Conservation (phyloP, 2,888 invertebrate genomes). For the Parnassius glacialis region DNA sequence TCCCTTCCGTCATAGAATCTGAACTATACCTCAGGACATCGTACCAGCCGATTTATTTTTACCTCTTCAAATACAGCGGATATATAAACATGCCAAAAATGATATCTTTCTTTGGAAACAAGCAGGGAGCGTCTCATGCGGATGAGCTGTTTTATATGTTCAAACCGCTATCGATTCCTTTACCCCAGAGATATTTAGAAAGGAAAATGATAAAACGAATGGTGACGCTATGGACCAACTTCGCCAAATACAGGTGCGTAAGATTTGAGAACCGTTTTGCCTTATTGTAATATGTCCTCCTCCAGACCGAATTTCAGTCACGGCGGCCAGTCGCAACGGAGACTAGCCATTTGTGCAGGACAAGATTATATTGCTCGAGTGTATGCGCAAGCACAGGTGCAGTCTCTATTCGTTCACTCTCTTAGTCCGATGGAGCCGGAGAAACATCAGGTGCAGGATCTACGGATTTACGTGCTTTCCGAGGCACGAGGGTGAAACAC, state of each 20-base stretch:
- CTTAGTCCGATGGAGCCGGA: too few species aligned
- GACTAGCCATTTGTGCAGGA: too few species aligned
- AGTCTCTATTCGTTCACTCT: too few species aligned
- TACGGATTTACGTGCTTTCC: too few species aligned
- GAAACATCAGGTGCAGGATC: too few species aligned
- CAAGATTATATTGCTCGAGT: too few species aligned
- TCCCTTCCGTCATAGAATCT: constrained; percentile 60
- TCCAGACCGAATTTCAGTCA: too few species aligned
- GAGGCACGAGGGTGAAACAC: too few species aligned
- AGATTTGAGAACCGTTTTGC: background rate
- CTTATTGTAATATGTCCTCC: too few species aligned
- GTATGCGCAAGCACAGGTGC: too few species aligned
- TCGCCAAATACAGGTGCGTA: constrained; percentile 68
- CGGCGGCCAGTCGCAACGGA: too few species aligned
- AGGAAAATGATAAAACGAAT: constrained; percentile 57
- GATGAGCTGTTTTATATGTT: constrained; percentile 73
- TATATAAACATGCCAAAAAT: constrained; percentile 66
- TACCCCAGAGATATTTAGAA: constrained; percentile 59
- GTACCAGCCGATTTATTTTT: constrained; percentile 65
- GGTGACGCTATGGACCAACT: constrained; percentile 73
- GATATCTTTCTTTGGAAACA: constrained; percentile 50
- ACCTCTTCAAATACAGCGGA: constrained; percentile 65
- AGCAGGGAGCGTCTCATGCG: constrained; percentile 66
- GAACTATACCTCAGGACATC: constrained; percentile 57
- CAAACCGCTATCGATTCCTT: constrained; percentile 61